Percentiles rank a stretch among this genome's conserved stretches.
Conservation (phyloP, 2,888 invertebrate genomes). For the Listrodromus nycthemerus region DNA sequence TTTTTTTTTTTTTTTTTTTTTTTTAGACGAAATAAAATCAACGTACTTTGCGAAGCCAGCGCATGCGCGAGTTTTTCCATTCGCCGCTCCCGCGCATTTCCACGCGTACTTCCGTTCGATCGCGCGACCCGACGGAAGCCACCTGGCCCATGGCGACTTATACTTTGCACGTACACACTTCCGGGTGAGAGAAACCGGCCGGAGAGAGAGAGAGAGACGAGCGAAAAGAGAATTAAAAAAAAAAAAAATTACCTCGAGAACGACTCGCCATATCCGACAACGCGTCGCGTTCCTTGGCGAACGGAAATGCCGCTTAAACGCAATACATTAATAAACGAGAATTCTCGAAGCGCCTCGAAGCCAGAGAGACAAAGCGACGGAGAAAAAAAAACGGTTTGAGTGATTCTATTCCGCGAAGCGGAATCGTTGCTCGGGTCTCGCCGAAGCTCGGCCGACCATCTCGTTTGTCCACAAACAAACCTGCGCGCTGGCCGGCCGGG, state of each 20-base stretch:
- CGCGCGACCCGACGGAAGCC: conserved; percentile 1
- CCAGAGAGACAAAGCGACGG: too few relatives aligned
- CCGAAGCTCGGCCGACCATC: not conserved
- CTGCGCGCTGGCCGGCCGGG: conserved; percentile 30
- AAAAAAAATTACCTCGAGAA: conserved; percentile 8
- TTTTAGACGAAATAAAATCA: too few relatives aligned
- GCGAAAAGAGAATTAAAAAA: conserved; percentile 1
- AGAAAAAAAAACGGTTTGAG: not conserved
- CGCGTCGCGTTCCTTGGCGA: conserved; percentile 35
- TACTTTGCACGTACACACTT: conserved; percentile 38
- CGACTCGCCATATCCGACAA: conserved; percentile 51
- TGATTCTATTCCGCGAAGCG: not conserved
- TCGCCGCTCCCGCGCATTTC: not conserved
- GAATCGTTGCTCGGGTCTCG: not conserved
- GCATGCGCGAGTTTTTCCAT: not conserved
- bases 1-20: too few relatives aligned
- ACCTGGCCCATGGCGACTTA: not conserved
- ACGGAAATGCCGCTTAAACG: conserved; percentile 60
- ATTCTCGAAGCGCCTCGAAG: conserved; percentile 48
- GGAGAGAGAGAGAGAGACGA: not conserved
- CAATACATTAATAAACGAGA: conserved; percentile 66
- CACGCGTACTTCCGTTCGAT: conserved; percentile 44
- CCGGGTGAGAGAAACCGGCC: not conserved
- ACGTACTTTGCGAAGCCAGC: too few relatives aligned
- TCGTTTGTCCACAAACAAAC: conserved; percentile 44